Conservation (phyloP, 2,888 invertebrate genomes). For the Petrophora chlorosata region DNA sequence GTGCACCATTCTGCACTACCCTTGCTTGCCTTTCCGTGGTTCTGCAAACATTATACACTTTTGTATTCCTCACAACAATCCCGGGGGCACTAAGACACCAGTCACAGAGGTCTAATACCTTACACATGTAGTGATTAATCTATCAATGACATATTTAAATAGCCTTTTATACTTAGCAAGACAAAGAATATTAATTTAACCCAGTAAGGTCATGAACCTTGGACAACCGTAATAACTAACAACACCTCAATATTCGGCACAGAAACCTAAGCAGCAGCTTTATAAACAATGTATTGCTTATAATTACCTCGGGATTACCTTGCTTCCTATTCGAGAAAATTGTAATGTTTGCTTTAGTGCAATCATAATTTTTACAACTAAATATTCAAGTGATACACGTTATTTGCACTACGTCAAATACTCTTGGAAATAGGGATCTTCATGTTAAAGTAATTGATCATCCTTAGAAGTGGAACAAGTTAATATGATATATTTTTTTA, state of each 20-base stretch:
- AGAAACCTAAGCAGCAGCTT: slow-evolving; percentile 29
- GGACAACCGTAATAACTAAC: slow-evolving; percentile 46
- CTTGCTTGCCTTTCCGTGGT: slow-evolving; percentile 49
- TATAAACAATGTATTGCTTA: slow-evolving; percentile 35
- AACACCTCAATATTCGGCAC: slow-evolving; percentile 21
- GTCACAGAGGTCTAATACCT: neutral
- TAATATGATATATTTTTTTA: slow-evolving; percentile 52
- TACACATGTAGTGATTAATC: neutral
- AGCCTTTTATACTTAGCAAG: slow-evolving; percentile 32
- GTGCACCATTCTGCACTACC: slow-evolving; percentile 70
- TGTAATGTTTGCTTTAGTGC: slow-evolving; percentile 71
- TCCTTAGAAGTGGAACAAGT: slow-evolving; percentile 46
- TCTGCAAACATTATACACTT: slow-evolving; percentile 55
- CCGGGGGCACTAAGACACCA: neutral
- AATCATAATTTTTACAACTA: slow-evolving; percentile 74
- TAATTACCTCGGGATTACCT: slow-evolving; percentile 69
- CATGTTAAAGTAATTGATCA: slow-evolving; percentile 48
- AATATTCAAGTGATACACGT: slow-evolving; percentile 52
- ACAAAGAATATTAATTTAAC: slow-evolving; percentile 51
- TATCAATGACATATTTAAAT: slow-evolving; percentile 16
- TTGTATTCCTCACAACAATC: slow-evolving; percentile 14
- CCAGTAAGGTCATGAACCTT: slow-evolving; percentile 64
- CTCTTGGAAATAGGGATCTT: slow-evolving; percentile 45
- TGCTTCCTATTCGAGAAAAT: slow-evolving; percentile 69
- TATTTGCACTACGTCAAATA: slow-evolving; percentile 50